Evolutionary conservation across 1,140 invertebrate genomes (phyloP), one percentile per base, ranked within the genome.

Genomic region (Mylabris phalerata): DNA sequence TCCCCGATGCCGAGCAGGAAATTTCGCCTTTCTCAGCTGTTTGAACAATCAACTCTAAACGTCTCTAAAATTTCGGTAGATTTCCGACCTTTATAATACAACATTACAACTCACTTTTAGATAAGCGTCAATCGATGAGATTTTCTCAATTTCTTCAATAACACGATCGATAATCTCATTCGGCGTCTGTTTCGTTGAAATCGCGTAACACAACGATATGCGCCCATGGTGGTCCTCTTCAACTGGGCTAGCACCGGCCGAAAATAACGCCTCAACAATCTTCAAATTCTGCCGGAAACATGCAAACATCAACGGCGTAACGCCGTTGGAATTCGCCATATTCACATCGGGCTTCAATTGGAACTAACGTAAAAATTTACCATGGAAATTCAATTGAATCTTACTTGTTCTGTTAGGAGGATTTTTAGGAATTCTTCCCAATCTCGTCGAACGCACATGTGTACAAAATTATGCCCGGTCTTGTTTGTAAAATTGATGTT

Each of bases 301-400:
- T 4, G 72, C 70, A 26, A 71, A 48, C 67, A 73, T 74, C 7
- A 74, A 55, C 2, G 72, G 69, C 7, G 72, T 74, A 1, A 74
- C 68, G 9, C 71, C 70, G 43, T 67, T 71, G 1, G 62, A 60
- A 32, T 70, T 72, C 9, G 56, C 50, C 13, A 65, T 62, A 59
- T 73, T 62, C 6, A 73, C 54, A 49, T 71, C 62, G 19, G 62
- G 63, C 64, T 70, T 51, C 46, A 68, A 59, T 11, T 38, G 19
- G 7, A 19, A 19, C 19, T 19, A 19, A 19, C 19, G 19, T 19
- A 19, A 19, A 19, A 2, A 19, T 19, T 19, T 19, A 19, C 19
- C 19, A 19, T 19, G 19, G 13, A 9, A 13, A 26, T 11, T 26
- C 10, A 39, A 26, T 26, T 32, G 3, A 9, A 43, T 42, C 48